Evolutionary conservation across 2,797 vertebrate genomes (phyloP), one percentile per base, ranked within the genome.

Genomic region (Sebastes trivittatus): DNA sequence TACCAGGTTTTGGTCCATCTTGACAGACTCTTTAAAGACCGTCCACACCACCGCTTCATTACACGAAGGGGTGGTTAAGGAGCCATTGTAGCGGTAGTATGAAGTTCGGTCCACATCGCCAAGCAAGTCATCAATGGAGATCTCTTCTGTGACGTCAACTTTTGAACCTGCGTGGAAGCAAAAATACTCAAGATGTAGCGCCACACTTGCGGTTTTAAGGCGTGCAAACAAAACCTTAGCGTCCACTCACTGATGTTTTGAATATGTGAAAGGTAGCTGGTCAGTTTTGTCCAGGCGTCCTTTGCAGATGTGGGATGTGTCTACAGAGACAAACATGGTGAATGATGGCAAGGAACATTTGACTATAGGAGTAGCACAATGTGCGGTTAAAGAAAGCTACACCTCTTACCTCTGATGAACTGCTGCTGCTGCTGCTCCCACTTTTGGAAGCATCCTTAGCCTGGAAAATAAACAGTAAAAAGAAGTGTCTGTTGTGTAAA

Each of bases 1-100:
- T 89, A 96, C 95, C 93, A 95, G 77, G 1, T 78, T 10, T 6
- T 71, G 22, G 32, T 94, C 91, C 81, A 96, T 74, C 69, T 88
- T 94, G 38, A 96, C 16, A 2, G 94, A 5, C 5, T 95, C 77
- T 84, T 95, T 94, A 29, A 96, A 96, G 7, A 96, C 42, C 0
- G 95, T 95, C 95, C 96, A 96, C 4, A 95, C 87, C 75, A 96
- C 95, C 1, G 81, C 93, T 81, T 96, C 93, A 2, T 94, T 85
- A 73, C 95, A 96, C 0, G 7, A 7, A 3, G 96, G 96, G 1
- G 95, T 95, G n/a, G 95, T 96, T 9, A 96, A 75, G 16, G 95
- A 96, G 65, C 95, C 95, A 0, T 78, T 86, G 84, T 96, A 96
- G 64, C 95, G 94, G 54, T 93, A 96, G 90, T 92, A 96, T 1